These are phyloP conservation scores for Tonatia bakeri DNA, from an alignment of 2,113 vertebrate species.

Conservation along the genomic window DNA sequence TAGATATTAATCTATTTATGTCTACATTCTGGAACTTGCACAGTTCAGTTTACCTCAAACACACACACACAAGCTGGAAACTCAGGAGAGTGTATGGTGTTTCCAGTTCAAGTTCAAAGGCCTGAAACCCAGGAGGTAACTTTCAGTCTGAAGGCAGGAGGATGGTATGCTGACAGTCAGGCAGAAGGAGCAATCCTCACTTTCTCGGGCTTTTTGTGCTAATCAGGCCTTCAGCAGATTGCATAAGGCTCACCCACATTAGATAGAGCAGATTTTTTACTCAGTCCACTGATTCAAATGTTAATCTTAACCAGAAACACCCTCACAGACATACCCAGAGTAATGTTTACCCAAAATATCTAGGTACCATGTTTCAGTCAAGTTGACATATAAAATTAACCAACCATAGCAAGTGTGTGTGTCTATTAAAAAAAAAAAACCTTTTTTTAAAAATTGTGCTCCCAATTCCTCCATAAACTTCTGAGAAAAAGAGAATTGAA, in stretches of 20 bases:
- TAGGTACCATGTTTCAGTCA: neutral
- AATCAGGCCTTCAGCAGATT: neutral
- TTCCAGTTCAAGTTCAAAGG: neutral
- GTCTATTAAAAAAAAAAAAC: neutral
- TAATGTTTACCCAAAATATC: neutral
- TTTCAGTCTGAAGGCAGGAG: neutral
- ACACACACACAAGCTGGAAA: neutral
- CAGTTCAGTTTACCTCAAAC: neutral
- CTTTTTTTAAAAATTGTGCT: neutral
- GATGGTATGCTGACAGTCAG: neutral
- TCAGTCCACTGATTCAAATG: neutral
- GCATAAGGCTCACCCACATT: neutral
- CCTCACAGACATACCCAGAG: neutral
- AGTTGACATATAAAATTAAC: neutral
- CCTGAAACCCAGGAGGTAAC: neutral
- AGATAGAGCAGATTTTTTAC: neutral
- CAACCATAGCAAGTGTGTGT: neutral
- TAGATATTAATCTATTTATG: neutral
- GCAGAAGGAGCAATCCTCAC: neutral
- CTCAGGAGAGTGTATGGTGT: neutral
- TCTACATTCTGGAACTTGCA: neutral
- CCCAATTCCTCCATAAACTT: neutral
- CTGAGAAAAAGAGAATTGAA: neutral
- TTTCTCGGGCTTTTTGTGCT: neutral
- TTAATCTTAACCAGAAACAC: neutral